A percentile compares a stretch with the other conserved stretches of the same genome.
These are phyloP conservation scores for Tyrannus savana DNA, from an alignment of 2,113 vertebrate genomes.

Conservation along the genomic window DNA sequence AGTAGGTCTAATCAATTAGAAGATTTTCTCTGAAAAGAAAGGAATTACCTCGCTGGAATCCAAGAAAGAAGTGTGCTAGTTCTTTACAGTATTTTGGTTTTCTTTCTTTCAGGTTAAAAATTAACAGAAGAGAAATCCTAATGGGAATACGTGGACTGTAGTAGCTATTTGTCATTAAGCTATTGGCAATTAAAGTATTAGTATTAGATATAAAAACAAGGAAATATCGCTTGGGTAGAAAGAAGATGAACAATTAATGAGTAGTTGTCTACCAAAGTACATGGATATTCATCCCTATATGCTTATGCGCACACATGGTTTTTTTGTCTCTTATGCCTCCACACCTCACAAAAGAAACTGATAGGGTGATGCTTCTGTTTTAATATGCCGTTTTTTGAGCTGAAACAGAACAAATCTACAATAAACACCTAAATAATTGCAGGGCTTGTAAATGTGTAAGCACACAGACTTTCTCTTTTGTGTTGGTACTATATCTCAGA, in stretches of 20 bases:
- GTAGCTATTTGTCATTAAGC: neutral
- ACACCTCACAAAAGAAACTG: neutral
- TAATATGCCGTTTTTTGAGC: neutral
- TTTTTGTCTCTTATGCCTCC: neutral
- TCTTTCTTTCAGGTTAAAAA: neutral
- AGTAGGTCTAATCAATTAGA: neutral
- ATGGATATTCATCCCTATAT: neutral
- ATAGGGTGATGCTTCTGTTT: neutral
- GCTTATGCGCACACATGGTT: neutral
- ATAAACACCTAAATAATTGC: neutral
- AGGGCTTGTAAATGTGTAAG: neutral
- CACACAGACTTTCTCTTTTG: neutral
- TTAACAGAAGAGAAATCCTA: neutral
- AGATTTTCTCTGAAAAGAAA: neutral
- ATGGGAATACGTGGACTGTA: neutral
- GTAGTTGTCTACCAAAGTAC: neutral
- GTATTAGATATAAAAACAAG: constrained; percentile 3
- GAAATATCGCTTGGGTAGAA: neutral
- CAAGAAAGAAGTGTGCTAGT: neutral
- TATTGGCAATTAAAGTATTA: neutral
- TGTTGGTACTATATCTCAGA: neutral
- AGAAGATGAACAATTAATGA: neutral
- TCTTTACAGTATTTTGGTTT: neutral
- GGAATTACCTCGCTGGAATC: neutral
- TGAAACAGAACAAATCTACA: neutral